A percentile compares a stretch with the other conserved stretches of the same genome.
Evolutionary conservation across 2,888 invertebrate species (phyloP).

Genomic region (Trachelus troglodyta): DNA sequence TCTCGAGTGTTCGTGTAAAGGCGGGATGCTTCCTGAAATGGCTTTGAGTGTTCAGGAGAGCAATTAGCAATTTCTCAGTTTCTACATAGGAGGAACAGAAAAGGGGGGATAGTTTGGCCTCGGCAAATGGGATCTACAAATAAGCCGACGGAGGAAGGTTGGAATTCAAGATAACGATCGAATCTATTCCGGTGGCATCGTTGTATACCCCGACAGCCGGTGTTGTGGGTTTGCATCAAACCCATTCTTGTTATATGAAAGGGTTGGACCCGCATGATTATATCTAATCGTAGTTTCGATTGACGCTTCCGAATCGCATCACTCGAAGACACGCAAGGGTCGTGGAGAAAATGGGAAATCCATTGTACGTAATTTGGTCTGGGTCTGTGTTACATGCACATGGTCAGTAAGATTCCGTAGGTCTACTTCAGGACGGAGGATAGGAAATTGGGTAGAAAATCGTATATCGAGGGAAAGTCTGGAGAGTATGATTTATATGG

Average conservation of each 20-base stretch:
- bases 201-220: too few species aligned
- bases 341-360: background rate
- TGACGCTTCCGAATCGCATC: too few species aligned
- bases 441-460: background rate
- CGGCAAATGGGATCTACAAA: background rate
- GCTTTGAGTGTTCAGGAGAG: slow-evolving; percentile 20
- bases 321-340: too few species aligned
- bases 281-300: too few species aligned
- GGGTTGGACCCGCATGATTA: too few species aligned
- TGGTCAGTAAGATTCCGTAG: background rate
- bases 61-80: slow-evolving; percentile 31
- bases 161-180: slow-evolving; percentile 27
- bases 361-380: background rate
- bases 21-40: background rate
- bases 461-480: background rate
- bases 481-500: background rate
- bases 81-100: slow-evolving; percentile 5
- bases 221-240: too few species aligned
- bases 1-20: background rate
- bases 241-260: too few species aligned
- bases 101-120: background rate
- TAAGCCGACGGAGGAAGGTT: background rate
- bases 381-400: background rate
- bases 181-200: slow-evolving; percentile 21
- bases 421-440: background rate